Percentiles rank a stretch among this genome's conserved stretches.
Conservation (phyloP, 2,888 invertebrate genomes). For the Acronicta psi region DNA sequence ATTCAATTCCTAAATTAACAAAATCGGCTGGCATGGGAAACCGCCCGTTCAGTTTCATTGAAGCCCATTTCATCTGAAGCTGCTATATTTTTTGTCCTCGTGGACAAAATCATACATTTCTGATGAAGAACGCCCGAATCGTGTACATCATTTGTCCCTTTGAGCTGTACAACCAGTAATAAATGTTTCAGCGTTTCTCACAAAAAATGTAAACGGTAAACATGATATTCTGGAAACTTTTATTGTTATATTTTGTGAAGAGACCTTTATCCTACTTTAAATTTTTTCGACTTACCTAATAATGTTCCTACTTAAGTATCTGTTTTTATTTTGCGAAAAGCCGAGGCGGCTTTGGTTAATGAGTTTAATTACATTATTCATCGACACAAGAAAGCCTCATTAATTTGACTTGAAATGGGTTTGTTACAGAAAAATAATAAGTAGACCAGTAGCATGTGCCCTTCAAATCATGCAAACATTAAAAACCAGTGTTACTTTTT, state of each 20-base stretch:
- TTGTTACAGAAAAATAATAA: neutral
- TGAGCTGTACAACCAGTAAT: constrained; percentile 13
- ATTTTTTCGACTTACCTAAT: too few relatives aligned
- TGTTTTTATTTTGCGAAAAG: too few relatives aligned
- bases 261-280: too few relatives aligned
- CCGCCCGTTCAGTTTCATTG: too few relatives aligned
- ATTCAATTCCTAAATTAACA: too few relatives aligned
- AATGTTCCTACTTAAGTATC: too few relatives aligned
- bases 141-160: constrained; percentile 6
- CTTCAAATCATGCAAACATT: too few relatives aligned
- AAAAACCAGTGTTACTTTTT: too few relatives aligned
- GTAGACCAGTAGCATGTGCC: too few relatives aligned
- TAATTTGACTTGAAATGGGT: neutral
- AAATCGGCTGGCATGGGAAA: too few relatives aligned
- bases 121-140: constrained; percentile 5
- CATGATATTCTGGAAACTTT: constrained; percentile 27
- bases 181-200: constrained; percentile 12
- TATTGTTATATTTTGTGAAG: constrained; percentile 18
- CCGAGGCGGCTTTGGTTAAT: too few relatives aligned
- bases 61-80: neutral
- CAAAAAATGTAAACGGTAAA: constrained; percentile 34
- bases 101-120: constrained; percentile 6
- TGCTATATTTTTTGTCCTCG: constrained; percentile 1
- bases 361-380: neutral
- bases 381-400: neutral